phyloP scores from a whole-genome alignment of 2,888 invertebrate genomes.

The Phortica magna region DNA sequence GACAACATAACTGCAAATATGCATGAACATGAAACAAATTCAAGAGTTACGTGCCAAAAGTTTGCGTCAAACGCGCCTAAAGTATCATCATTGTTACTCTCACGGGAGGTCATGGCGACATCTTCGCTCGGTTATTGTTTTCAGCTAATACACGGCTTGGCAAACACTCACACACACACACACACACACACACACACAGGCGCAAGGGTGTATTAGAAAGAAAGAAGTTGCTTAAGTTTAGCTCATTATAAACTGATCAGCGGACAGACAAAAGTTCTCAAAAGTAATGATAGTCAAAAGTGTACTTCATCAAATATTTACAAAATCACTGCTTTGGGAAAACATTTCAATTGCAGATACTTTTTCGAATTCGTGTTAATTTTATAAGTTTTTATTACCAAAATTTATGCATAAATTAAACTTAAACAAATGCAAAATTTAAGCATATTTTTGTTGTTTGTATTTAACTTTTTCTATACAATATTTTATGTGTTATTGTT shows the following conservation, averaged over 20 bases:
- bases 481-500: neutral
- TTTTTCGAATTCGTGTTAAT: no score
- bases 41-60: constrained; percentile 30
- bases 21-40: constrained; percentile 22
- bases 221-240: neutral
- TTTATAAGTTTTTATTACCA: no score
- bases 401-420: neutral
- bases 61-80: constrained; percentile 31
- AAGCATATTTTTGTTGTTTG: neutral
- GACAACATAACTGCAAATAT: constrained; percentile 18
- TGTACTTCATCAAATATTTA: no score
- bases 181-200: neutral
- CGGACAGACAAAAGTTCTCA: neutral
- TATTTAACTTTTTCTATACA: neutral
- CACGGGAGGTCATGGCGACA: neutral
- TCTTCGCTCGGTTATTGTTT: neutral
- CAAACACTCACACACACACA: no score
- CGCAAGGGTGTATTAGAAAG: neutral
- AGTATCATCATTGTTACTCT: constrained; percentile 28
- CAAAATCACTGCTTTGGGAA: no score
- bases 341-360: no score
- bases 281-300: no score
- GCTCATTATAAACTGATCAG: constrained; percentile 22
- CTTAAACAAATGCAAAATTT: neutral
- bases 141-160: neutral